Evolutionary conservation across 2,113 vertebrate genomes (phyloP).

Genomic region (Amia ocellicauda): DNA sequence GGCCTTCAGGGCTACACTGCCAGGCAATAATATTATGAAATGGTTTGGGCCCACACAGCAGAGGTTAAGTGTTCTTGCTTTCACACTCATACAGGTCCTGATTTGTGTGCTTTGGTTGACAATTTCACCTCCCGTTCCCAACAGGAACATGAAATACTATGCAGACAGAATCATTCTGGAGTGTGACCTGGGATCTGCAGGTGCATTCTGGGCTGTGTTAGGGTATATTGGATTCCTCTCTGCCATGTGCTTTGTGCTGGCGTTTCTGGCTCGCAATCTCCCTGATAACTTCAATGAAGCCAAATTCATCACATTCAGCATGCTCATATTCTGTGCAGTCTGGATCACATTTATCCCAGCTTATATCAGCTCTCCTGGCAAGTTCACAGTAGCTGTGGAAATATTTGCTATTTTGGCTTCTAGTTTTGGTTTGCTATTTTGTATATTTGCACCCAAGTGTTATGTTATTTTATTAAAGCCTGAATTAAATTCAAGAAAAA

Average conservation of each 20-base stretch:
- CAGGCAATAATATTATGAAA: slow-evolving; percentile 1
- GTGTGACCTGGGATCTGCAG: background rate
- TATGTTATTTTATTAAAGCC: slow-evolving; percentile 4
- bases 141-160: slow-evolving; percentile 3
- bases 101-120: slow-evolving; percentile 1
- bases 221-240: slow-evolving; percentile 6
- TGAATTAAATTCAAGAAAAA: background rate
- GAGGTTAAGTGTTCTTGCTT: background rate
- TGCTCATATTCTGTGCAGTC: slow-evolving; percentile 11
- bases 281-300: slow-evolving; percentile 12
- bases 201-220: slow-evolving; percentile 5
- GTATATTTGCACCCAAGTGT: slow-evolving; percentile 8
- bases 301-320: slow-evolving; percentile 7
- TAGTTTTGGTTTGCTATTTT: background rate
- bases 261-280: background rate
- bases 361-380: slow-evolving; percentile 10
- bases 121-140: background rate
- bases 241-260: slow-evolving; percentile 4
- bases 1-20: slow-evolving; percentile 1
- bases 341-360: slow-evolving; percentile 10
- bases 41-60: background rate
- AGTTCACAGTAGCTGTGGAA: slow-evolving; percentile 4
- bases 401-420: slow-evolving; percentile 9
- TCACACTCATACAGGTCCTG: background rate
- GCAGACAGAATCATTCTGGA: background rate